These are phyloP conservation scores for Epinephelus malabaricus DNA, from an alignment of 2,797 vertebrate species.

Conservation along the genomic window DNA sequence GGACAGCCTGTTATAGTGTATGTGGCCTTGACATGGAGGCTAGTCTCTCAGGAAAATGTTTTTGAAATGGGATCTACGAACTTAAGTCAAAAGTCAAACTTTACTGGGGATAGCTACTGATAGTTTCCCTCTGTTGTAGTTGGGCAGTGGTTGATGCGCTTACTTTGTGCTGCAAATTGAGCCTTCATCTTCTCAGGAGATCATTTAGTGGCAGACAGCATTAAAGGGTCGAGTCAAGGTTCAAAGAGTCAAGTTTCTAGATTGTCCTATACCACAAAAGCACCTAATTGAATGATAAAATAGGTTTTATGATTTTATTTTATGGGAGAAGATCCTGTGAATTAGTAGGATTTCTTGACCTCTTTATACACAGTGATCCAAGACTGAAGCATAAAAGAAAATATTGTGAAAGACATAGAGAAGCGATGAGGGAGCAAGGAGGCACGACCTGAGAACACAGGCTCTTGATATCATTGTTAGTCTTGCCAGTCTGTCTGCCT, in stretches of 20 bases:
- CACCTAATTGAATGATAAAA: conserved; percentile 12
- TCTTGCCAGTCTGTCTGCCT: background rate
- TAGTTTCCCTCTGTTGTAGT: too few relatives aligned
- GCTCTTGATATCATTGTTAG: conserved; percentile 42
- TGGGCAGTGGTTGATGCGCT: too few relatives aligned
- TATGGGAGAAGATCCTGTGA: background rate
- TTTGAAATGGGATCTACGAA: background rate
- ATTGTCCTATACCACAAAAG: background rate
- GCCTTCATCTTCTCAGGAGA: too few relatives aligned
- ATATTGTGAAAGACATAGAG: background rate
- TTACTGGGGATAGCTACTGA: too few relatives aligned
- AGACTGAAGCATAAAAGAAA: background rate
- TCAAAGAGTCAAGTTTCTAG: background rate
- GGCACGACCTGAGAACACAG: background rate
- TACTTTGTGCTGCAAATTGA: too few relatives aligned
- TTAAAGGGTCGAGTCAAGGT: background rate
- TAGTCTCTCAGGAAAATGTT: background rate
- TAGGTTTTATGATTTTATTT: background rate
- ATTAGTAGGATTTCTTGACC: background rate
- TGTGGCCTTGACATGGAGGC: background rate
- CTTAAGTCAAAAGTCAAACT: background rate
- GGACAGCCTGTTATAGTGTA: background rate
- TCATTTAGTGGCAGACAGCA: too few relatives aligned
- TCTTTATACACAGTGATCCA: background rate
- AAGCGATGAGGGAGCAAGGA: conserved; percentile 20